A percentile compares a stretch with the other conserved stretches of the same genome.
Evolutionary conservation across 2,113 vertebrate species (phyloP).

Genomic region (Miniopterus natalensis): DNA sequence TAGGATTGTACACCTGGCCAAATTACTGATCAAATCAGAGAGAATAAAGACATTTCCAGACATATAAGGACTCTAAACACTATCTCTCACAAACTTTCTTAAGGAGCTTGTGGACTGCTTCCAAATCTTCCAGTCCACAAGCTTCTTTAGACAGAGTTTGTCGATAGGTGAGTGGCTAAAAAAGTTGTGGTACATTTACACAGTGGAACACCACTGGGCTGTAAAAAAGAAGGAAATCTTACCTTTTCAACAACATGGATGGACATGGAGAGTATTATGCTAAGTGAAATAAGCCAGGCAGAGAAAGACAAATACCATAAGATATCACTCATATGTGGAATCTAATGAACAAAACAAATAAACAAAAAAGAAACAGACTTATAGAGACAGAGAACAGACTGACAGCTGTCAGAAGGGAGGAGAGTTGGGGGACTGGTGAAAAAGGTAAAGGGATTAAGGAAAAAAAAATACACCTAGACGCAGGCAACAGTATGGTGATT

Average conservation of each 20-base stretch:
- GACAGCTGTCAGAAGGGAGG: not conserved
- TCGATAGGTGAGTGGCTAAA: not conserved
- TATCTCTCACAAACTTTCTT: slow-evolving; percentile 5
- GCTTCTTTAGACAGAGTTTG: not conserved
- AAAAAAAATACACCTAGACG: not conserved
- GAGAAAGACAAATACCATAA: not conserved
- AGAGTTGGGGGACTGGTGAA: not conserved
- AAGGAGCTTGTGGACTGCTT: not conserved
- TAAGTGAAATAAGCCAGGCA: not conserved
- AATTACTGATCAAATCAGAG: not conserved
- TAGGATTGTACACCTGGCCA: not conserved
- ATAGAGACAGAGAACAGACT: not conserved
- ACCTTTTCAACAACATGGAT: not conserved
- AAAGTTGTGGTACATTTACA: not conserved
- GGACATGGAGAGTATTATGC: not conserved
- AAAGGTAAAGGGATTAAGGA: not conserved
- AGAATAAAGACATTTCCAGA: slow-evolving; percentile 24
- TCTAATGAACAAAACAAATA: not conserved
- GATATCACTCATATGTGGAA: not conserved
- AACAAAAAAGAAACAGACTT: not conserved
- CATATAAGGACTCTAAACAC: not conserved
- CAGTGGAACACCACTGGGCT: not conserved
- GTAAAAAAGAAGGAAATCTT: not conserved
- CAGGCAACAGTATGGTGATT: not conserved
- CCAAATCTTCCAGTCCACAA: not conserved